Conservation (phyloP, 92 coral and sea anemone species). For the Zoanthus sansibaricus region DNA sequence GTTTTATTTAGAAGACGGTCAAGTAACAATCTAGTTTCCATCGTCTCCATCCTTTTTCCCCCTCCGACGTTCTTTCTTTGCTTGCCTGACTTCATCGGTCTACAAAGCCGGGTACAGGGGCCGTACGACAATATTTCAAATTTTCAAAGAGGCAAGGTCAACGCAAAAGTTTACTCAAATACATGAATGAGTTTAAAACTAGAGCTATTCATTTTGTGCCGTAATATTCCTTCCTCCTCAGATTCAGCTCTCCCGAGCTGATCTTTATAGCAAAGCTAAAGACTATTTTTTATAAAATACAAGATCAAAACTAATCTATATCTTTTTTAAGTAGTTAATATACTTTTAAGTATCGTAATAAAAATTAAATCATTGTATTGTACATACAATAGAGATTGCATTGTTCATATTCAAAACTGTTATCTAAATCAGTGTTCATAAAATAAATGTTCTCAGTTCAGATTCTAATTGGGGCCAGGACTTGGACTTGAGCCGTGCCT, state of each 20-base stretch:
- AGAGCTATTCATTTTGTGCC: too few species aligned
- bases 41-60: conserved; percentile 60
- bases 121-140: conserved; percentile 45
- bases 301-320: too few species aligned
- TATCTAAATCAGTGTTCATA: not conserved
- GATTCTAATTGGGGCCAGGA: not conserved
- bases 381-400: not conserved
- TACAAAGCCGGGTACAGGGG: conserved; percentile 68
- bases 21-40: too few species aligned
- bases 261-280: too few species aligned
- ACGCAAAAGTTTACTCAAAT: too few species aligned
- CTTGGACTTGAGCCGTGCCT: not conserved
- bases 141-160: too few species aligned
- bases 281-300: too few species aligned
- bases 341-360: too few species aligned
- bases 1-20: too few species aligned
- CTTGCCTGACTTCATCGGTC: conserved; percentile 57
- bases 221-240: too few species aligned
- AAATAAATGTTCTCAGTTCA: not conserved
- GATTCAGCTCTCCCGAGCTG: not conserved
- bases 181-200: too few species aligned
- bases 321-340: too few species aligned
- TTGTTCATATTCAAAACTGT: not conserved
- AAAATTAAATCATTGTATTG: not conserved
- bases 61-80: conserved; percentile 51